Conservation (phyloP, 37 sponge, comb jelly and placozoan genomes). For the Eunapius fragilis region DNA sequence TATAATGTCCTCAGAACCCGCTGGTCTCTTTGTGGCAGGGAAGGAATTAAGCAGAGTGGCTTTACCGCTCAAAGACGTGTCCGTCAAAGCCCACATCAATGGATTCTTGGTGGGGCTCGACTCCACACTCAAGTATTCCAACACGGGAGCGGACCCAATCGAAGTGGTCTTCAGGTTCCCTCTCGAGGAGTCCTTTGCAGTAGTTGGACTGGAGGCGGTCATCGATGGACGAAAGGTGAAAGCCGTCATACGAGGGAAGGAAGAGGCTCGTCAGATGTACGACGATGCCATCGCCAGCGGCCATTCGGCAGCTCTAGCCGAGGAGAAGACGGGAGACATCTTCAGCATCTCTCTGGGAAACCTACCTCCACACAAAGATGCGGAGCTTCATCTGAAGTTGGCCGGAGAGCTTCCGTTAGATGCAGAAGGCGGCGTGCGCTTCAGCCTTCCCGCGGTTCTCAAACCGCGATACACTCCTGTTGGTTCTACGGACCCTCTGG, state of each 20-base stretch:
- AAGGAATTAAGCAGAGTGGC: too few relatives aligned
- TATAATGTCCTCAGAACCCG: too few relatives aligned
- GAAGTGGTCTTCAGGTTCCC: slow-evolving; percentile 79
- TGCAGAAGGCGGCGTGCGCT: slow-evolving; percentile 55
- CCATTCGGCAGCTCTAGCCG: slow-evolving; percentile 63
- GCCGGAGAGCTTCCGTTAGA: slow-evolving; percentile 51
- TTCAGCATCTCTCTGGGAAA: slow-evolving; percentile 81
- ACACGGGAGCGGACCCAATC: slow-evolving; percentile 47
- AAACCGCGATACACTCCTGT: slow-evolving; percentile 71
- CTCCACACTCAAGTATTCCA: slow-evolving; percentile 64
- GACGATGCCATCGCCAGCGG: slow-evolving; percentile 79
- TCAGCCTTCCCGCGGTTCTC: slow-evolving; percentile 59
- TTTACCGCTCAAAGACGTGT: slow-evolving; percentile 63
- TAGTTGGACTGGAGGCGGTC: slow-evolving; percentile 64
- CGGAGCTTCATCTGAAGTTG: slow-evolving; percentile 56
- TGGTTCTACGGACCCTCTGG: slow-evolving; percentile 32
- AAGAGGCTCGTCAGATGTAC: slow-evolving; percentile 69
- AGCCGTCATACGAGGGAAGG: slow-evolving; percentile 72
- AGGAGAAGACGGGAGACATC: slow-evolving; percentile 79
- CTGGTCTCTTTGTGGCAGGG: too few relatives aligned
- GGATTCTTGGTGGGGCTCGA: slow-evolving; percentile 58
- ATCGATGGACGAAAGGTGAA: slow-evolving; percentile 67
- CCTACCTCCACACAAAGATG: slow-evolving; percentile 65
- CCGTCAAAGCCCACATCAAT: slow-evolving; percentile 32
- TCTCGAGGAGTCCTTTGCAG: slow-evolving; percentile 70